These are phyloP conservation scores for Hippoglossus hippoglossus DNA, from an alignment of 2,797 vertebrate genomes.

Conservation along the genomic window DNA sequence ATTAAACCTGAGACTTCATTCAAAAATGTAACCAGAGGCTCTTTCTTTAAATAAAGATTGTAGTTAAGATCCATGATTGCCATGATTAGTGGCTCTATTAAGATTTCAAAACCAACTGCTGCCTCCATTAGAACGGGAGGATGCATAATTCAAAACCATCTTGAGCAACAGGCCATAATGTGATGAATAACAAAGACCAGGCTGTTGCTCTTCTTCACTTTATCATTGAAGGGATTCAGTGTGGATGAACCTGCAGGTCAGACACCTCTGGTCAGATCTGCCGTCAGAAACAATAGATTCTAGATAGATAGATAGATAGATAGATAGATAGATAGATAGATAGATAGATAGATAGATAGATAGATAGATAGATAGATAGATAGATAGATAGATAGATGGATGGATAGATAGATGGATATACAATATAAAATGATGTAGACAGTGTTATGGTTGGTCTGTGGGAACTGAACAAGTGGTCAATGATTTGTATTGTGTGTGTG, in stretches of 20 bases:
- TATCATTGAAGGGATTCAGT: slow-evolving; percentile 40
- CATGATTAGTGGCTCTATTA: slow-evolving; percentile 44
- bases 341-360: too few species aligned
- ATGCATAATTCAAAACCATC: slow-evolving; percentile 69
- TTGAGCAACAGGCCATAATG: slow-evolving; percentile 54
- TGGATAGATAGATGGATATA: too few species aligned
- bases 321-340: too few species aligned
- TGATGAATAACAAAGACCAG: slow-evolving; percentile 63
- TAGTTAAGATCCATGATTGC: slow-evolving; percentile 13
- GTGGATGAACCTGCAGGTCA: slow-evolving; percentile 30
- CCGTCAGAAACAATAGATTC: slow-evolving; percentile 20
- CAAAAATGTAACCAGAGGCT: not conserved
- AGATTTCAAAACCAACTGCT: slow-evolving; percentile 49
- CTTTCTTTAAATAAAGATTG: slow-evolving; percentile 19
- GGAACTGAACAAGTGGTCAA: not conserved
- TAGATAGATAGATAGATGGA: too few species aligned
- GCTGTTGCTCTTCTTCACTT: slow-evolving; percentile 38
- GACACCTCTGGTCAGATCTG: slow-evolving; percentile 9
- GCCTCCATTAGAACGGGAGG: slow-evolving; percentile 48
- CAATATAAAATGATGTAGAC: too few species aligned
- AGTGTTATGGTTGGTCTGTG: not conserved
- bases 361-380: too few species aligned
- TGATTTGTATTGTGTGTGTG: not conserved
- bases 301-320: too few species aligned
- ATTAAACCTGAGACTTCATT: not conserved